Evolutionary conservation across 2,113 vertebrate genomes (phyloP).

Genomic region (Lagopus leucura): DNA sequence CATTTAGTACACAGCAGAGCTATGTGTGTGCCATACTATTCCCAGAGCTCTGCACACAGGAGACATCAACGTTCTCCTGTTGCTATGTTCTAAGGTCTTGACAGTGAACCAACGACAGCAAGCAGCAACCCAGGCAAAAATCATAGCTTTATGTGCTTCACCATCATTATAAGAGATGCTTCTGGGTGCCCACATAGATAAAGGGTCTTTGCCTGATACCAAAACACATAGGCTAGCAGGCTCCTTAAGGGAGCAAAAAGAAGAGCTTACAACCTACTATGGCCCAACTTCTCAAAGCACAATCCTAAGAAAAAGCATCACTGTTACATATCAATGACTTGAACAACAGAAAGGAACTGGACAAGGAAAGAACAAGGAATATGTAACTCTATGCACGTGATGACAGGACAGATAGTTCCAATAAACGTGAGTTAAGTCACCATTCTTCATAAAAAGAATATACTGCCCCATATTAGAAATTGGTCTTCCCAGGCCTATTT

Average conservation of each 20-base stretch:
- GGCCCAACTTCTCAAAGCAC: not conserved
- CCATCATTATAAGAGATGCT: not conserved
- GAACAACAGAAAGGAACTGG: not conserved
- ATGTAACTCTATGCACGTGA: not conserved
- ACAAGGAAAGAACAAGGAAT: not conserved
- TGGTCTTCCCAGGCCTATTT: not conserved
- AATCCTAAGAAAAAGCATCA: not conserved
- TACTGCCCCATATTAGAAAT: not conserved
- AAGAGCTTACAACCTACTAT: no score
- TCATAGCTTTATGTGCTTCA: not conserved
- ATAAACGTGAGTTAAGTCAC: not conserved
- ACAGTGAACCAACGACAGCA: not conserved
- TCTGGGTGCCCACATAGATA: fast-evolving
- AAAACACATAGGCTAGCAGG: not conserved
- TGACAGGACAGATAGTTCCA: not conserved
- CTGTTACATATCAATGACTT: no score
- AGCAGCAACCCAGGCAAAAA: not conserved
- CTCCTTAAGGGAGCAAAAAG: not conserved
- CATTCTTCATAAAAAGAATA: not conserved
- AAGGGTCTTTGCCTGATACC: not conserved
- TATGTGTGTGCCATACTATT: not conserved
- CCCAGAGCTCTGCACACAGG: not conserved
- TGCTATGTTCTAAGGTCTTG: not conserved
- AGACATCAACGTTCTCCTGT: not conserved
- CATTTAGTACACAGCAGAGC: not conserved